Conservation (phyloP, 2,888 invertebrate genomes). For the Brachyptera risi region DNA sequence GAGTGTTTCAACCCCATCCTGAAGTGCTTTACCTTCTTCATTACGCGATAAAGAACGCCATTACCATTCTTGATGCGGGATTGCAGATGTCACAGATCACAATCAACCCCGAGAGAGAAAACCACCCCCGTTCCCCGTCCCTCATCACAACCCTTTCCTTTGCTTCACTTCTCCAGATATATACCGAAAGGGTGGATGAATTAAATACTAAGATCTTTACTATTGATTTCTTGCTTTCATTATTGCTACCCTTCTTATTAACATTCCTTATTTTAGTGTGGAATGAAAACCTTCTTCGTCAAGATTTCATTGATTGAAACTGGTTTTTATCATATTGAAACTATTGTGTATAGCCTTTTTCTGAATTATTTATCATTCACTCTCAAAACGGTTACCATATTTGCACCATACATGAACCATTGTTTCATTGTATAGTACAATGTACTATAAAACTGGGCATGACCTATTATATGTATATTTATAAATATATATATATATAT, state of each 20-base stretch:
- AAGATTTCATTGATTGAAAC: too few relatives aligned
- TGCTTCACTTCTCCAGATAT: slow-evolving; percentile 12
- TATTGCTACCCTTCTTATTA: slow-evolving; percentile 27
- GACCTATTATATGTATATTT: too few relatives aligned
- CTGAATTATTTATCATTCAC: too few relatives aligned
- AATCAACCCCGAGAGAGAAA: slow-evolving; percentile 32
- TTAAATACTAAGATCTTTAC: slow-evolving; percentile 27
- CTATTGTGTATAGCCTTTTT: too few relatives aligned
- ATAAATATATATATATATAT: too few relatives aligned
- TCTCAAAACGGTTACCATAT: too few relatives aligned
- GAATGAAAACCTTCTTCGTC: too few relatives aligned
- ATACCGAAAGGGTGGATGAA: slow-evolving; percentile 24
- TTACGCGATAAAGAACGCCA: slow-evolving; percentile 43
- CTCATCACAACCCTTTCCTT: slow-evolving; percentile 5
- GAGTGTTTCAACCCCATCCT: not conserved
- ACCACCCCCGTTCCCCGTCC: slow-evolving; percentile 6
- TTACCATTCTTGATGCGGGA: slow-evolving; percentile 42
- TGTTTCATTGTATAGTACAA: too few relatives aligned
- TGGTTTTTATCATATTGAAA: too few relatives aligned
- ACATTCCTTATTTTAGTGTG: not conserved
- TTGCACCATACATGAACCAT: too few relatives aligned
- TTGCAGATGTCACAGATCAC: slow-evolving; percentile 44
- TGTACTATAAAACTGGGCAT: too few relatives aligned
- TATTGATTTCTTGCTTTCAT: slow-evolving; percentile 33
- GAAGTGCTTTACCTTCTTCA: slow-evolving; percentile 39